Conservation (phyloP, 2,888 invertebrate genomes). For the Pachymerium ferrugineum region DNA sequence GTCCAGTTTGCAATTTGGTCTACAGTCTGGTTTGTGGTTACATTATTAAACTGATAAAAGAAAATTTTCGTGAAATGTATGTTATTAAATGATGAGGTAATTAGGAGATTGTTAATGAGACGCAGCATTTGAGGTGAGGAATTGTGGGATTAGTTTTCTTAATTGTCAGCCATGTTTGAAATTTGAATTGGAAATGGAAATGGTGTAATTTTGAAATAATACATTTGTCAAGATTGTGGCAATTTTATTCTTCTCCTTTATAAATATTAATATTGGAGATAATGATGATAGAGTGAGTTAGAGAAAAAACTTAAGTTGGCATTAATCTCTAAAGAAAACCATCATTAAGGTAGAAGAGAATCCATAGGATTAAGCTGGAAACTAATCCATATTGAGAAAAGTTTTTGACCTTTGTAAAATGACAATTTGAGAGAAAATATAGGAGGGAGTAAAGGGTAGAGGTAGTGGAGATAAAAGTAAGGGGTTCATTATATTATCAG, state of each 20-base stretch:
- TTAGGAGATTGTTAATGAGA: conserved; percentile 2
- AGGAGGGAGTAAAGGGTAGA: not conserved
- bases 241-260: conserved; percentile 3
- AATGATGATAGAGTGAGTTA: not conserved
- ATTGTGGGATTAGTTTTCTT: conserved; percentile 1
- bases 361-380: conserved; percentile 1
- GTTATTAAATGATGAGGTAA: conserved; percentile 17
- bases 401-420: not conserved
- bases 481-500: conserved; percentile 20
- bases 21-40: not conserved
- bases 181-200: conserved; percentile 19
- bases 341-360: too few relatives aligned
- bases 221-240: conserved; percentile 9
- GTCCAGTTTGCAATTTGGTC: not conserved
- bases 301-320: not conserved
- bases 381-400: not conserved
- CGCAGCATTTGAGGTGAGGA: not conserved
- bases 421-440: not conserved
- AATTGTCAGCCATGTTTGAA: conserved; percentile 17
- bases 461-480: conserved; percentile 12
- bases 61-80: not conserved
- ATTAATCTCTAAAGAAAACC: too few relatives aligned
- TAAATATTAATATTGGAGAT: not conserved
- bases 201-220: not conserved
- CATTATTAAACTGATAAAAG: not conserved